These are phyloP conservation scores for Ceratotherium simum DNA, from an alignment of 2,113 vertebrate species.

Conservation along the genomic window DNA sequence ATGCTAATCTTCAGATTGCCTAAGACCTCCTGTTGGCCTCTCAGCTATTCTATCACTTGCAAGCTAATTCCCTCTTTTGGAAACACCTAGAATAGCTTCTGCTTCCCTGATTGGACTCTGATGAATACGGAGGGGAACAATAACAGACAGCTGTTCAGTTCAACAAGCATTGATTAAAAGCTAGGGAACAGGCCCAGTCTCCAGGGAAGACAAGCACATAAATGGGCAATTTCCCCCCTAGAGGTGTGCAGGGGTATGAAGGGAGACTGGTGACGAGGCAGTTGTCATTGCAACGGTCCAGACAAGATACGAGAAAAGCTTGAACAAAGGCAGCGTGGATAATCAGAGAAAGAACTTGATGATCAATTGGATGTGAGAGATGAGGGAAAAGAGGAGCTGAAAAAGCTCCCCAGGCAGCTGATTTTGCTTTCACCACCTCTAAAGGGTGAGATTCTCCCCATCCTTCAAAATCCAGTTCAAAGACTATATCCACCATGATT, in stretches of 20 bases:
- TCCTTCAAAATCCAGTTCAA: neutral
- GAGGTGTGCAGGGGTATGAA: rapidly evolving
- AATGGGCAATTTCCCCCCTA: neutral
- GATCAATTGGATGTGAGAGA: neutral
- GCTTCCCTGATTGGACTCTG: neutral
- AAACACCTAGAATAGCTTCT: neutral
- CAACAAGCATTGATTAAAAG: neutral
- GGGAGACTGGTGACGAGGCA: rapidly evolving
- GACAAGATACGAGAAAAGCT: neutral
- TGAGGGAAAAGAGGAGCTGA: neutral
- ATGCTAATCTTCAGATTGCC: neutral
- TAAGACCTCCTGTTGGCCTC: neutral
- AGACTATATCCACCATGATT: neutral
- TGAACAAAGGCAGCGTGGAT: neutral
- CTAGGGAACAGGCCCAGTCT: neutral
- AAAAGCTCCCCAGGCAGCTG: neutral
- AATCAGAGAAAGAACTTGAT: neutral
- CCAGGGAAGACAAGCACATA: too few species aligned
- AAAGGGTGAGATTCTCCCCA: neutral
- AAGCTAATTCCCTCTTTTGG: neutral
- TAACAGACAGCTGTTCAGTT: neutral
- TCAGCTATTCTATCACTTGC: neutral
- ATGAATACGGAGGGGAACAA: neutral
- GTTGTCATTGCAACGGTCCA: neutral
- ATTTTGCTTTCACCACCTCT: neutral